Evolutionary conservation across 2,888 invertebrate species (phyloP).

Genomic region (Resseliella maxima): DNA sequence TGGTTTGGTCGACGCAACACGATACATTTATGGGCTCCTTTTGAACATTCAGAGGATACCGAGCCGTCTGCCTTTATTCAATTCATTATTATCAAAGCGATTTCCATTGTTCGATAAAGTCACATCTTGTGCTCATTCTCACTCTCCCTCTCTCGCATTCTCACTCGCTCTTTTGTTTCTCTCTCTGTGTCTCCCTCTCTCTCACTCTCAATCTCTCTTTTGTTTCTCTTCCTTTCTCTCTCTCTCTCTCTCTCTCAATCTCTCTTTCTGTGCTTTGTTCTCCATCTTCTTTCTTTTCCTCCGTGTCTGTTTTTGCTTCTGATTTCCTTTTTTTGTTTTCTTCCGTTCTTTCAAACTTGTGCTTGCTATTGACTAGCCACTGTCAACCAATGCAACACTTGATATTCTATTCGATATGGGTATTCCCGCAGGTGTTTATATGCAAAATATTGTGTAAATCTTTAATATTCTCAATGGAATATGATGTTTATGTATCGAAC

Average conservation of each 20-base stretch:
- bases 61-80: neutral
- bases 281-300: too few relatives aligned
- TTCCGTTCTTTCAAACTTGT: too few relatives aligned
- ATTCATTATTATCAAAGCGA: neutral
- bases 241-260: too few relatives aligned
- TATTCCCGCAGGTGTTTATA: conserved; percentile 23
- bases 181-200: too few relatives aligned
- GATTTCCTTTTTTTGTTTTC: too few relatives aligned
- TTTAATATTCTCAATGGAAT: neutral
- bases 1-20: neutral
- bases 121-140: too few relatives aligned
- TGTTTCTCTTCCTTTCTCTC: too few relatives aligned
- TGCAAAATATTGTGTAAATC: neutral
- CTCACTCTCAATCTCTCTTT: too few relatives aligned
- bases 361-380: neutral
- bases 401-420: neutral
- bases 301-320: too few relatives aligned
- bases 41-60: neutral
- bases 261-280: too few relatives aligned
- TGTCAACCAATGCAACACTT: neutral
- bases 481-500: neutral
- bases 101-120: neutral
- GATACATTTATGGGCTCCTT: neutral
- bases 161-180: too few relatives aligned
- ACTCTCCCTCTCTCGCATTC: neutral